phyloP scores from a whole-genome alignment of 2,113 vertebrate species.

The Aptenodytes patagonicus region DNA sequence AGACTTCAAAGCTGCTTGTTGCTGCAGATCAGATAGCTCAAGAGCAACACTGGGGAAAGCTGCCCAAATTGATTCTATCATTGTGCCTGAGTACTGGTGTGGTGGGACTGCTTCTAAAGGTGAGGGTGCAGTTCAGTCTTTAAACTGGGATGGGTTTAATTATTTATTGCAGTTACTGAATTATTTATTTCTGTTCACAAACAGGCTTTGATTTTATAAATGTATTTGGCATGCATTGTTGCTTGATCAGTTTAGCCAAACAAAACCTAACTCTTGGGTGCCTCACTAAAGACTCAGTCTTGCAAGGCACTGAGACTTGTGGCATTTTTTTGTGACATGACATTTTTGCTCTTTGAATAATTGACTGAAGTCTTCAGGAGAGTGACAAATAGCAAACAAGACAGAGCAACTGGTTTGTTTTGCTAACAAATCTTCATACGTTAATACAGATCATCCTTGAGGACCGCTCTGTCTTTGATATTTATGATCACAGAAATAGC shows the following conservation, averaged over 20 bases:
- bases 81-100: background rate
- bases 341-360: background rate
- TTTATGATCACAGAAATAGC: background rate
- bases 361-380: background rate
- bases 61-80: background rate
- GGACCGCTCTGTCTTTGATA: background rate
- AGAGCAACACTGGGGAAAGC: background rate
- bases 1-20: background rate
- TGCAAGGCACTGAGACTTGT: background rate
- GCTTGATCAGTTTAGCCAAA: background rate
- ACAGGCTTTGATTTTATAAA: background rate
- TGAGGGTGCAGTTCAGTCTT: background rate
- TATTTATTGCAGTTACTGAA: background rate
- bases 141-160: background rate
- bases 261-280: background rate
- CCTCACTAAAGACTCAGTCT: background rate
- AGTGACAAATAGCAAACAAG: background rate
- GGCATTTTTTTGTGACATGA: background rate
- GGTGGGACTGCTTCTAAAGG: background rate
- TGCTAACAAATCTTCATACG: background rate
- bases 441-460: background rate
- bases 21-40: background rate
- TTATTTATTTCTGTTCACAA: slow-evolving; percentile 6
- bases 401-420: background rate
- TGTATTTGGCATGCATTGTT: background rate